Base-by-base conservation (phyloP, 1,140 invertebrate species). In the Drosophila mojavensis region DNA sequence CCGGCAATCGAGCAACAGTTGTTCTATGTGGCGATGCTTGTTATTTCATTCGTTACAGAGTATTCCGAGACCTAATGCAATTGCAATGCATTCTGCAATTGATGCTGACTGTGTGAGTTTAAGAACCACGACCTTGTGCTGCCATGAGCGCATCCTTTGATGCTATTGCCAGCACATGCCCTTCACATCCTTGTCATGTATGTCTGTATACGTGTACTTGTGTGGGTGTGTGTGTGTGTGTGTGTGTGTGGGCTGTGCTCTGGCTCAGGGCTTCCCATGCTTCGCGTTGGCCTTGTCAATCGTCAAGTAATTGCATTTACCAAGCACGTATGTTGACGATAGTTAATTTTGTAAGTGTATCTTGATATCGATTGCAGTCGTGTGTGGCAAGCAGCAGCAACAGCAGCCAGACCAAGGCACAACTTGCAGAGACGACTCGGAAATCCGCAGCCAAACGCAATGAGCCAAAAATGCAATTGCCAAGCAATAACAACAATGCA, bases 331-430 rank as follows among this genome's bases (percentile, higher is more conserved):
- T 89, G 84, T 89, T 89, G 84, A 89, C 84, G 84, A 89, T 89
- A 89, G 84, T 89, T 89, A 89, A 89, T 89, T 89, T 89, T 89
- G 84, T 89, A 89, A 89, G 84, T 89, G 84, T 89, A 89, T 89
- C 84, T 81, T 81, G 84, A 89, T 89, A 89, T 89, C 84, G 84
- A 89, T 89, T 89, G 67, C 84, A 84, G 64, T 79, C 61, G 69
- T 71, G 54, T 36, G 59, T 72, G 61, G 67, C 60, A 75, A 51
- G 41, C 7, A 48, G 36, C 50, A 64, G 62, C 56, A 58, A 60
- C 17, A 61, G 59, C 36, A 47, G 48, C 5, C 45, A 41, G 50
- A 51, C 11, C 77, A 47, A 63, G 61, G 36, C 17, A 20, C 43
- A 64, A 64, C n/a, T 15, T 39, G 39, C 5, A 50, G 33, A 59